Evolutionary conservation across 1,140 invertebrate species (phyloP).

Genomic region (Leucophenga varia): DNA sequence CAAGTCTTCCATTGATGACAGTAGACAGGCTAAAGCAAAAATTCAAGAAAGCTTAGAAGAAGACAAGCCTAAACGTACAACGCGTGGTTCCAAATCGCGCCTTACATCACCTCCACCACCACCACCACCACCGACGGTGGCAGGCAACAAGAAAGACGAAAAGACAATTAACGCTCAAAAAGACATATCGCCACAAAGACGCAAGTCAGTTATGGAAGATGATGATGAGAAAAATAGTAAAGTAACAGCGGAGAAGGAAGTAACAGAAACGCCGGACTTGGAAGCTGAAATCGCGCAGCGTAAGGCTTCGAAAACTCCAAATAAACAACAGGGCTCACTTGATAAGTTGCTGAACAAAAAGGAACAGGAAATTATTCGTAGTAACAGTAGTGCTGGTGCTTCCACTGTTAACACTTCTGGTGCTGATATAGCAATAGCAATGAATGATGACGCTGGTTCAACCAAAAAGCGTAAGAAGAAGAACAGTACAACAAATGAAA

Average conservation of each 20-base stretch:
- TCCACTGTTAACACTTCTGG: conserved; percentile 1
- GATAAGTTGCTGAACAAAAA: conserved; percentile 47
- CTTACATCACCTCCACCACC: conserved; percentile 25
- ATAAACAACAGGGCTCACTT: conserved; percentile 26
- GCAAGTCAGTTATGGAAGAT: conserved; percentile 29
- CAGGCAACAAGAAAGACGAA: conserved; percentile 17
- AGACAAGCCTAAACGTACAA: conserved; percentile 25
- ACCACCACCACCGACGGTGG: background rate
- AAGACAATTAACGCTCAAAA: background rate
- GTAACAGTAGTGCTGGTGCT: background rate
- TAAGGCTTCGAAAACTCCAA: conserved; percentile 36
- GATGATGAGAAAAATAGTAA: conserved; percentile 2
- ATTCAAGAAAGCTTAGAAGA: no score
- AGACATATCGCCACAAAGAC: conserved; percentile 6
- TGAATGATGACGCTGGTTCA: background rate
- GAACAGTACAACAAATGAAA: background rate
- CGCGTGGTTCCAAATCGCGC: conserved; percentile 40
- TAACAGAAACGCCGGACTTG: conserved; percentile 22
- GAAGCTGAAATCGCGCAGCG: conserved; percentile 46
- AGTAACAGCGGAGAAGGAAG: conserved; percentile 33
- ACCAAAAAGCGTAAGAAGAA: no score
- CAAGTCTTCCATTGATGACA: conserved; percentile 33
- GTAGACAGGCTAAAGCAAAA: conserved; percentile 8
- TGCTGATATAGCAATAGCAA: background rate
- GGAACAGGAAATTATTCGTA: conserved; percentile 37